Base-by-base conservation (phyloP, 64 coral and sea anemone genomes). In the Anthopleura sola region DNA sequence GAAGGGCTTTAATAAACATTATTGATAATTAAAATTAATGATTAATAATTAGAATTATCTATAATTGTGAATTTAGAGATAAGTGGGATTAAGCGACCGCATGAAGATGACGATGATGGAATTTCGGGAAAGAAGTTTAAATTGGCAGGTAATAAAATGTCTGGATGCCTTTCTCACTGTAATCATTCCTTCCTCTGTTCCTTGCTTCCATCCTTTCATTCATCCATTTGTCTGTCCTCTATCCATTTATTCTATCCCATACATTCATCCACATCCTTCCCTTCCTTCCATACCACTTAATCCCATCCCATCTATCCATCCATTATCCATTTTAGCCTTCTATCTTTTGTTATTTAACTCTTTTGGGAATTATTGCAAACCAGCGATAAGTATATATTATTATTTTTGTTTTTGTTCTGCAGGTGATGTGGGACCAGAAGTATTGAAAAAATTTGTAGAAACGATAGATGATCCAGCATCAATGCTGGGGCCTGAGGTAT, bases 401-500 rank as follows among this genome's bases (percentile, higher is more conserved):
- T n/a, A n/a, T n/a, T n/a, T n/a, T n/a, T n/a, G n/a, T 53, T 12
- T 53, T 53, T 12, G 14, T 53, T 17, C 14, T 53, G 50, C 50
- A 98, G 97, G 97, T 58, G 97, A 99, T 88, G 97, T 99, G 16
- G 84, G 87, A 31, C 34, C 88, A 33, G 97, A 99, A 20, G 92
- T 99, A n/a, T 83, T 99, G 49, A 91, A 88, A 81, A 78, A 94
- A 68, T 90, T 94, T 31, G 97, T 94, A 46, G 84, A 86, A 55
- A 91, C 58, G 39, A 86, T 93, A 56, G 86, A 88, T 82, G 97
- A 99, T 33, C 87, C 93, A 29, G 84, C 87, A 1, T 89, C 92
- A 9, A 99, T 99, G 97, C 69, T 94, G 64, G 97, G 97, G 21
- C 92, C 96, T 48, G 92, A 94, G 81, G 96, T 94, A 89, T 57